Base-by-base conservation (phyloP, 2,113 vertebrate genomes). In the Psilopsiagon aurifrons region DNA sequence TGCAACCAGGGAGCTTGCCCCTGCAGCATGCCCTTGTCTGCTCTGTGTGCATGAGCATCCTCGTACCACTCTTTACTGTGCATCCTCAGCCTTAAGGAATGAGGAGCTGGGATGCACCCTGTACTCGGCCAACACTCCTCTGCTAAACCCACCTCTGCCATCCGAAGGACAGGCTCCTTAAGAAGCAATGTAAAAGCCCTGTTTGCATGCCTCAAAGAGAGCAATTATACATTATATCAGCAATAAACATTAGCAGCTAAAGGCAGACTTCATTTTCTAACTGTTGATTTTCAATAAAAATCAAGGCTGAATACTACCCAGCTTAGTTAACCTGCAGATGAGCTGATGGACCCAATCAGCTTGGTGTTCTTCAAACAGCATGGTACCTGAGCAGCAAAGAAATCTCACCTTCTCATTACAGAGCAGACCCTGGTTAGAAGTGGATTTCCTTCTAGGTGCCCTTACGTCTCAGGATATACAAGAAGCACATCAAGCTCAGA, bases 171-270 rank as follows among this genome's bases (percentile, higher is more conserved):
- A 8, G 20, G 27, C 54, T 81, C 78, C 3, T 0, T 9, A 13
- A 81, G 71, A 47, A 87, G 33, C 57, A 41, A n/a, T 9, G 52
- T 39, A 25, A 37, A 51, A 75, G 39, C 67, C 1, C 1, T 2
- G n/a, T 39, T 55, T 37, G 43, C 52, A 17, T 0, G 1, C 68
- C 90, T 74, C 3, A 0, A 7, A 18, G 55, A 49, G 59, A 79
- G 68, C 0, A 3, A 8, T 59, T 33, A 1, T 64, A 18, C 27
- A 6, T 93, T 60, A 47, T 7, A 51, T 8, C 82, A 76, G 82
- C 82, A 85, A 90, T 96, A 94, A 96, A 85, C 51, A 31, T 85
- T 92, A 94, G 92, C 82, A 51, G 20, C 87, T 66, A 14, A 90
- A 79, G 91, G 23, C 82, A 71, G 47, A 6, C 82, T 90, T 79